Percentiles rank a stretch among this genome's conserved stretches.
Evolutionary conservation across 2,113 vertebrate genomes (phyloP).

Genomic region (Indicator indicator): DNA sequence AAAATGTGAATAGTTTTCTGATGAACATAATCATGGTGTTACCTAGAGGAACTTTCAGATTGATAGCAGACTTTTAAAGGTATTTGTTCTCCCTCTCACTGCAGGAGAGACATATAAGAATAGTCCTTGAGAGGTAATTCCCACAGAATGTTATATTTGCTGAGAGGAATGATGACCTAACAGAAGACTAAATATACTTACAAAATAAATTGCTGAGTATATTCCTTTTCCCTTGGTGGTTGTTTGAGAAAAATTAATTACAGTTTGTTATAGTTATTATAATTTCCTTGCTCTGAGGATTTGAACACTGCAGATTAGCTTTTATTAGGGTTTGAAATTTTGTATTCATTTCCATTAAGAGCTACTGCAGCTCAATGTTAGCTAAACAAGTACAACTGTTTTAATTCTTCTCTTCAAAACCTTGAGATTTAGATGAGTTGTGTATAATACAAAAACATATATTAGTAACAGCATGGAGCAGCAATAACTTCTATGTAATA

Average conservation of each 20-base stretch:
- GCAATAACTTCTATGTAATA: not conserved
- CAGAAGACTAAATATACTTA: not conserved
- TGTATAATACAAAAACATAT: not conserved
- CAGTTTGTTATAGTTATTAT: not conserved
- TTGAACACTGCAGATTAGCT: not conserved
- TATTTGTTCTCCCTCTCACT: not conserved
- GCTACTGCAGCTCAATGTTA: no score
- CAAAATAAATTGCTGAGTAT: not conserved
- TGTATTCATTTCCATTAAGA: no score
- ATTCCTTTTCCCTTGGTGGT: not conserved
- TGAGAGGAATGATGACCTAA: not conserved
- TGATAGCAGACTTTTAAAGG: not conserved
- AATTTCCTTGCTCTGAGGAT: not conserved
- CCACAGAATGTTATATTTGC: not conserved
- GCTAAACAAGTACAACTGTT: no score
- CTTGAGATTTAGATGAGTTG: not conserved
- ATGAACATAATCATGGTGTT: not conserved
- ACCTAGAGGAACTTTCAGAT: not conserved
- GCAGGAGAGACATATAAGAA: not conserved
- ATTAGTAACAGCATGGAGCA: not conserved
- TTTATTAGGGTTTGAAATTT: no score
- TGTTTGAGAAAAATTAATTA: conserved; percentile 16
- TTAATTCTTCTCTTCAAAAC: no score
- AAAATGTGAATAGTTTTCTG: not conserved
- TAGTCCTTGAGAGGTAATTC: not conserved